A percentile compares a stretch with the other conserved stretches of the same genome.
Evolutionary conservation across 2,888 invertebrate species (phyloP).

Genomic region (Eupithecia vulgata): DNA sequence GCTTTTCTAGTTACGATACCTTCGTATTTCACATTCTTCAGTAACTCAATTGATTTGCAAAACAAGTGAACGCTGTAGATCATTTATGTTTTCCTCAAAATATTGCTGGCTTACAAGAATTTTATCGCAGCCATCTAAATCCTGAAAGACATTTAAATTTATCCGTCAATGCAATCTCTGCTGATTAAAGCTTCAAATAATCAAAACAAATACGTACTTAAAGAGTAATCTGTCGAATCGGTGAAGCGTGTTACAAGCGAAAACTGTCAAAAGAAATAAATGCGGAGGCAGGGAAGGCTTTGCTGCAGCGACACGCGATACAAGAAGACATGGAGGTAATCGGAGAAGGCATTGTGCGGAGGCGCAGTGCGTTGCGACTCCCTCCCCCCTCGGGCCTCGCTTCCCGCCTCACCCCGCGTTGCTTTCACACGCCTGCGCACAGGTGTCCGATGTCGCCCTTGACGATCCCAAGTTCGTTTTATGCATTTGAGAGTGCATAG

Average conservation of each 20-base stretch:
- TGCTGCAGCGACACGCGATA: constrained; percentile 69
- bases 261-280: constrained; percentile 77
- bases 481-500: constrained; percentile 43
- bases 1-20: constrained; percentile 35
- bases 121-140: constrained; percentile 26
- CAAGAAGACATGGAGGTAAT: constrained; percentile 78
- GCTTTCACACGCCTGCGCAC: constrained; percentile 82
- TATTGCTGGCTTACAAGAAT: constrained; percentile 13
- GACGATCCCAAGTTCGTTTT: constrained; percentile 73
- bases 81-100: not conserved
- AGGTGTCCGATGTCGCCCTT: constrained; percentile 83
- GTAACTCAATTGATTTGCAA: not conserved
- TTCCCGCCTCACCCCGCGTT: constrained; percentile 47
- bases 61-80: not conserved
- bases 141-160: constrained; percentile 27
- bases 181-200: constrained; percentile 38
- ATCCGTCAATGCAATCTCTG: constrained; percentile 32
- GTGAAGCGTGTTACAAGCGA: constrained; percentile 67
- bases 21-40: constrained; percentile 18
- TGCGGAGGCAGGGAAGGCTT: constrained; percentile 61
- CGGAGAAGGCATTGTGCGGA: constrained; percentile 81
- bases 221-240: constrained; percentile 57
- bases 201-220: constrained; percentile 44
- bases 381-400: constrained; percentile 43
- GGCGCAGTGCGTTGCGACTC: constrained; percentile 78